A percentile compares a stretch with the other conserved stretches of the same genome.
phyloP scores from a whole-genome alignment of 2,888 invertebrate species.

The Macrophya alboannulata region DNA sequence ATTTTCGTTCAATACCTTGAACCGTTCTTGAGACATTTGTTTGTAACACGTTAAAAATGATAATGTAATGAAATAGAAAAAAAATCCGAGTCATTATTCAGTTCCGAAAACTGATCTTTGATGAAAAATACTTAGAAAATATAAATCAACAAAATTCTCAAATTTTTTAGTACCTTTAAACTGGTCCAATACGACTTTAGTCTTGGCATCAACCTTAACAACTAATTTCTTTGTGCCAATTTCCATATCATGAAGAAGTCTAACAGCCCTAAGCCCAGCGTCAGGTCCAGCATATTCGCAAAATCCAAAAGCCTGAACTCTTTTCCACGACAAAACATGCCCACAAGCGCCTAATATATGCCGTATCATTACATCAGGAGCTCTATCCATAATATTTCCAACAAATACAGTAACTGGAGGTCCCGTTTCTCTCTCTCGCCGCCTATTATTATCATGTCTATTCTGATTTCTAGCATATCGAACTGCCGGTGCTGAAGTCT shows the following conservation, averaged over 20 bases:
- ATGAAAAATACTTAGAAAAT: too few relatives aligned
- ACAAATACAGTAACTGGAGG: slow-evolving; percentile 99
- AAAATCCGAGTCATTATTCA: too few relatives aligned
- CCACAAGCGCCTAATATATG: slow-evolving; percentile 97
- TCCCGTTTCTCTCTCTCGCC: slow-evolving; percentile 81
- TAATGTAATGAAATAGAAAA: too few relatives aligned
- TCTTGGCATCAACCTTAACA: slow-evolving; percentile 98
- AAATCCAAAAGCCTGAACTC: slow-evolving; percentile 98
- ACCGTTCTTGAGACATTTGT: too few relatives aligned
- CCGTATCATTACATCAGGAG: slow-evolving; percentile 97
- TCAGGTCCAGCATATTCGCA: slow-evolving; percentile 98
- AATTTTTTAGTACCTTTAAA: slow-evolving; percentile 87
- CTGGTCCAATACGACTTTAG: slow-evolving; percentile 95
- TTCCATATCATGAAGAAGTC: slow-evolving; percentile 95
- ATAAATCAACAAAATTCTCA: neutral
- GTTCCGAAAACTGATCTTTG: too few relatives aligned
- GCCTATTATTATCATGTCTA: slow-evolving; percentile 75
- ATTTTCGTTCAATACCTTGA: too few relatives aligned
- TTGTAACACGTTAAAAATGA: too few relatives aligned
- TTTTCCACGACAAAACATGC: slow-evolving; percentile 97
- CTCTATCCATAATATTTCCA: slow-evolving; percentile 97
- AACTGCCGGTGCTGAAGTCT: slow-evolving; percentile 78
- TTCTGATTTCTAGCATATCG: slow-evolving; percentile 76
- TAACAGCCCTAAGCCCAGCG: slow-evolving; percentile 96
- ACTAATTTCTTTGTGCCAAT: slow-evolving; percentile 97